Conservation (phyloP, 2,888 invertebrate genomes). For the Gortyna flavago region DNA sequence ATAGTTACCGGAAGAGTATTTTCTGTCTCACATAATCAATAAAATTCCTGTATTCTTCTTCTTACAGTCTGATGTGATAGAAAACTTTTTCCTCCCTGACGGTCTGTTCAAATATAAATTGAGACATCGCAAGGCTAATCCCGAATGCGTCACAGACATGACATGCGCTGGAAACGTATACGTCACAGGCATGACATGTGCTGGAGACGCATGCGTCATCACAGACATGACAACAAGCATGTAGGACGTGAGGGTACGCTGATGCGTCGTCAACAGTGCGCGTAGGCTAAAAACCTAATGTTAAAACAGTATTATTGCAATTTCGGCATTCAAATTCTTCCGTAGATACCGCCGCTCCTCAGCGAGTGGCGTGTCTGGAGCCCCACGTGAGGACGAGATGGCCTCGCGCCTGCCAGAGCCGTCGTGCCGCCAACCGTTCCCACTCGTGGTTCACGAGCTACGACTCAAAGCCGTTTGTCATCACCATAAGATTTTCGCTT, state of each 20-base stretch:
- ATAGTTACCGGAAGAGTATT: background rate
- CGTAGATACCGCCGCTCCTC: conserved; percentile 74
- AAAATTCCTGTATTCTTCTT: background rate
- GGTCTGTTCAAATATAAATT: conserved; percentile 33
- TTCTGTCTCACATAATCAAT: background rate
- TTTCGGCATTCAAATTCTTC: conserved; percentile 25
- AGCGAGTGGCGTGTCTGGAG: conserved; percentile 58
- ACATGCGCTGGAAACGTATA: background rate
- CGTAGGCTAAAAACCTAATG: background rate
- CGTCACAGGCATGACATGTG: background rate
- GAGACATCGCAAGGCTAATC: background rate
- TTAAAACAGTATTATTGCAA: conserved; percentile 5
- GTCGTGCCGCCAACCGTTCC: conserved; percentile 85
- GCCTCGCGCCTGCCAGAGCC: conserved; percentile 63
- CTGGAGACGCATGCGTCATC: background rate
- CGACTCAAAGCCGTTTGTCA: conserved; percentile 71
- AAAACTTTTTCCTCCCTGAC: background rate
- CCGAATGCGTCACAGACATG: background rate
- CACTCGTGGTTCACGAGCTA: conserved; percentile 84
- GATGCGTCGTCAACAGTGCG: conserved; percentile 16
- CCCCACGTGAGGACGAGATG: conserved; percentile 19
- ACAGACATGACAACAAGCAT: background rate
- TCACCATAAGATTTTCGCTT: conserved; percentile 68
- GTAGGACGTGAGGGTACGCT: too few species aligned
- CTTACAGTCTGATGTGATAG: background rate